Evolutionary conservation across 2,888 invertebrate species (phyloP).

Genomic region (Eudemis profundana): DNA sequence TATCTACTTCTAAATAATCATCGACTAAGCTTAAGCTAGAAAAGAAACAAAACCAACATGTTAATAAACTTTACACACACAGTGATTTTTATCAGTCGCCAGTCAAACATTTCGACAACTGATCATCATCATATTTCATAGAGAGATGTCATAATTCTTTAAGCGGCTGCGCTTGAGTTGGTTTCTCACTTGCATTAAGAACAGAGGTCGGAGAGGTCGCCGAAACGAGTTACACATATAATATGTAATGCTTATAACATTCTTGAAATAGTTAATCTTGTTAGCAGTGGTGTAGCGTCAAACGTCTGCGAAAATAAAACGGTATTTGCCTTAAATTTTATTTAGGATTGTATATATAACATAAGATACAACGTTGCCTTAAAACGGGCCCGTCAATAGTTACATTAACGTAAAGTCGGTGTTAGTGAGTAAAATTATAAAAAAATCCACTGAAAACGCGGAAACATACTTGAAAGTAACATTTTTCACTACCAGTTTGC

Average conservation of each 20-base stretch:
- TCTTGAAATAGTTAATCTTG: neutral
- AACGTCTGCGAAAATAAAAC: too few species aligned
- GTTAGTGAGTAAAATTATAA: too few species aligned
- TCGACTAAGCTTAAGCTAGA: neutral
- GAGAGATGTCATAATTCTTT: conserved; percentile 38
- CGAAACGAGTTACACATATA: conserved; percentile 30
- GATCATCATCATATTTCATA: conserved; percentile 41
- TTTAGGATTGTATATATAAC: too few species aligned
- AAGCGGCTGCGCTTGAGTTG: conserved; percentile 27
- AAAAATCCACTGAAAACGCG: too few species aligned
- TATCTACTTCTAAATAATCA: neutral
- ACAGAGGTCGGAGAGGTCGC: conserved; percentile 34
- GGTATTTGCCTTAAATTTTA: too few species aligned
- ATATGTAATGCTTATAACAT: conserved; percentile 3
- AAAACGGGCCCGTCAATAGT: too few species aligned
- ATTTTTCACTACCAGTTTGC: neutral
- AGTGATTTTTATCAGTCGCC: conserved; percentile 30
- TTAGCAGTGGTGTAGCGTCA: too few species aligned
- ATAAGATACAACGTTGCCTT: too few species aligned
- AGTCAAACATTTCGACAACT: conserved; percentile 40
- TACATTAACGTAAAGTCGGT: too few species aligned
- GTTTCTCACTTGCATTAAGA: conserved; percentile 35
- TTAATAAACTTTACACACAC: conserved; percentile 9
- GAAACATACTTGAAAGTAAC: too few species aligned
- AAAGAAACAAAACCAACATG: neutral